Evolutionary conservation across 2,888 invertebrate genomes (phyloP), one percentile per base, ranked within the genome.

Genomic region (Diogma glabrata): DNA sequence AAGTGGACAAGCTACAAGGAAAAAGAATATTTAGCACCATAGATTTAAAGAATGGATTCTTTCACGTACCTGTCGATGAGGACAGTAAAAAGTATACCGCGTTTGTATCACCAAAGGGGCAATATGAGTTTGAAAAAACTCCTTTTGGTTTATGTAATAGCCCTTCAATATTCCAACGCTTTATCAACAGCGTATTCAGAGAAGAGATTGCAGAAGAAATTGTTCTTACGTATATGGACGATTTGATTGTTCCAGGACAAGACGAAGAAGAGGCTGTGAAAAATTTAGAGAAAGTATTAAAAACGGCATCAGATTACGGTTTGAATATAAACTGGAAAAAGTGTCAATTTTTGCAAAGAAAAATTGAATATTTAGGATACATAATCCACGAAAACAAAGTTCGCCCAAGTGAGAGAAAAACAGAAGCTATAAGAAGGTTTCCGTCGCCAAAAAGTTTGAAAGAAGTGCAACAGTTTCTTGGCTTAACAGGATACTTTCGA

Each of bases 391-490:
- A 43, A 4, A 20, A 20, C 19, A 43, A 16, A 12, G 20, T 43
- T 19, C 17, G 40, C 12, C 40, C 40, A 43, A 12, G 19, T 8
- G 20, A 43, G 20, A 19, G 8, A 2, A 43, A 43, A 20, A 43
- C 40, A 20, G 3, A 12, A 12, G 40, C 12, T 60, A 57, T 49
- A 12, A 43, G 10, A 20, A 47, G 28, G 7, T 47, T 16, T 47
- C 28, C 46, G 7, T 4, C 14, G 9, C 46, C 26, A 14, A 26
- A 2, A 7, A 26, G 16, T 10, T n/a, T 10, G 9, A 47, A 47
- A 12, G 14, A 47, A 5, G 28, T 47, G 9, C 28, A 47, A 12
- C n/a, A 26, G 4, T 47, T 47, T 47, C 3, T 47, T 7, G 28
- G 16, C 10, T 19, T 47, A 14, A 47, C 26, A 6, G 26, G 28